Evolutionary conservation across 2,113 vertebrate species (phyloP).

Genomic region (Gyps fulvus): DNA sequence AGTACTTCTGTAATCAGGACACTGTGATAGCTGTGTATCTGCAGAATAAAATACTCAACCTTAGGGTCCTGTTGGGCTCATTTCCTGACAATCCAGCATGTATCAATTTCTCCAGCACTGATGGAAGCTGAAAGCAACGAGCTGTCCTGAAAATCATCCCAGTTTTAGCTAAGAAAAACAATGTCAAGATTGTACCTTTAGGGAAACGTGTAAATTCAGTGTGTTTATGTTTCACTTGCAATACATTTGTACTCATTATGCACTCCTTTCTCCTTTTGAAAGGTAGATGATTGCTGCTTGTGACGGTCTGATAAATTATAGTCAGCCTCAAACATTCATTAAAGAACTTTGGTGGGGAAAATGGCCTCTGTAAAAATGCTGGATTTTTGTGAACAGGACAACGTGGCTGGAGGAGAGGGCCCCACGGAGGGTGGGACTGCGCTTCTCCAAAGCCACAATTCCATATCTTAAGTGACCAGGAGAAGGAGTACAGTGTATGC

Average conservation of each 20-base stretch:
- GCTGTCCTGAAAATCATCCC: neutral
- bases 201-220: neutral
- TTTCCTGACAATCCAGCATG: fast-evolving
- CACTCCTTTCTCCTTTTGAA: neutral
- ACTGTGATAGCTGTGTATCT: neutral
- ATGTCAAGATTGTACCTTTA: neutral
- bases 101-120: neutral
- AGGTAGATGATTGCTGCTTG: neutral
- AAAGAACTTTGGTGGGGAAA: too few relatives aligned
- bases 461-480: too few relatives aligned
- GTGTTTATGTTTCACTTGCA: neutral
- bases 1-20: neutral
- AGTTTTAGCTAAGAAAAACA: neutral
- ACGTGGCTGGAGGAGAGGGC: too few relatives aligned
- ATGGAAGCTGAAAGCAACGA: neutral
- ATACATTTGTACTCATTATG: neutral
- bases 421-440: too few relatives aligned
- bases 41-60: neutral
- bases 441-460: too few relatives aligned
- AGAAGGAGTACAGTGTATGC: too few relatives aligned
- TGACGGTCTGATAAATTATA: too few relatives aligned
- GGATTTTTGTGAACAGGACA: too few relatives aligned
- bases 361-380: too few relatives aligned
- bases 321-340: too few relatives aligned
- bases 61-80: neutral